These are phyloP conservation scores for Polylopha cassiicola DNA, from an alignment of 2,888 invertebrate genomes.

Conservation along the genomic window DNA sequence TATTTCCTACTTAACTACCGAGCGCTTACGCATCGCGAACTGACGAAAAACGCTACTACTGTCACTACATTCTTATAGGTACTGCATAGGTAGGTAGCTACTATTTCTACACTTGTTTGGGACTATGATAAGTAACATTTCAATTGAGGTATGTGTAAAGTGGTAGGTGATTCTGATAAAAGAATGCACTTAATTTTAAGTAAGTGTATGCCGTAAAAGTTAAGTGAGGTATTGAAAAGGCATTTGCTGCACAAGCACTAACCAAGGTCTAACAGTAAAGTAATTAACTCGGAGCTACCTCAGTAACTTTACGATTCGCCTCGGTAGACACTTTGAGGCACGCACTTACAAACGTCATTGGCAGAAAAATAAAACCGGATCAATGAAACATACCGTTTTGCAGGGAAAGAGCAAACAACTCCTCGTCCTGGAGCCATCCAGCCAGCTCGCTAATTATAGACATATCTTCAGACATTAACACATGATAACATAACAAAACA, in stretches of 20 bases:
- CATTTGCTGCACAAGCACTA: constrained; percentile 17
- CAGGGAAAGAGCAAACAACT: constrained; percentile 69
- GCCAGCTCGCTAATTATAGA: constrained; percentile 70
- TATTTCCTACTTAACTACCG: constrained; percentile 66
- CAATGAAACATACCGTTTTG: constrained; percentile 63
- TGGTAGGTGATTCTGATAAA: too few species aligned
- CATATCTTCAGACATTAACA: constrained; percentile 71
- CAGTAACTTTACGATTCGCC: constrained; percentile 20
- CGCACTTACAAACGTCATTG: constrained; percentile 22
- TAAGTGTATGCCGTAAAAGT: too few species aligned
- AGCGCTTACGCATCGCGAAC: constrained; percentile 29
- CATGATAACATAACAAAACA: constrained; percentile 58
- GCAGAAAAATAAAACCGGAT: constrained; percentile 23
- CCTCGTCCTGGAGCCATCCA: constrained; percentile 73
- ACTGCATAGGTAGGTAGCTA: too few species aligned
- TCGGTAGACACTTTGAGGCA: constrained; percentile 21
- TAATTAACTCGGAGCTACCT: constrained; percentile 19
- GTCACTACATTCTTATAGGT: too few species aligned
- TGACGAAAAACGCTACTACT: too few species aligned
- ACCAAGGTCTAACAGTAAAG: constrained; percentile 23
- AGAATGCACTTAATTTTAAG: too few species aligned
- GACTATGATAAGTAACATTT: too few species aligned
- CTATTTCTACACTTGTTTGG: too few species aligned
- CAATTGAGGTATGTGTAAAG: too few species aligned
- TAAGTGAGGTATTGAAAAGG: too few species aligned